Percentiles rank a stretch among this genome's conserved stretches.
Conservation (phyloP, 2,113 vertebrate species). For the Gopherus evgoodei region DNA sequence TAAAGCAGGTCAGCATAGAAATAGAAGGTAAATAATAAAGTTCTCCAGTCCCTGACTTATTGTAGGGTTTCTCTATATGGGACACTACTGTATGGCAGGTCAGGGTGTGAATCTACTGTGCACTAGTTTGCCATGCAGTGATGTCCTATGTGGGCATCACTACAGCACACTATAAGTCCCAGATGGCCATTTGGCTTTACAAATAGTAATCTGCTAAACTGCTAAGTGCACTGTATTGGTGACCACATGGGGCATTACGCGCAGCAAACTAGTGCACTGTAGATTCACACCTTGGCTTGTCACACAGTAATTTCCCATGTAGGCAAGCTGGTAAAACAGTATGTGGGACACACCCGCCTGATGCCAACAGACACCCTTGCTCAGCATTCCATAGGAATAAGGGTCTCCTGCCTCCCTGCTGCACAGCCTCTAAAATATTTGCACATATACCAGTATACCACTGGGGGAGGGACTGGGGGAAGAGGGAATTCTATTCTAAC, state of each 20-base stretch:
- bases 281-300: not conserved
- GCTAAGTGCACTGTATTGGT: not conserved
- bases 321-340: not conserved
- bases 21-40: not conserved
- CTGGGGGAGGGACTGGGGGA: not conserved
- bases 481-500: not conserved
- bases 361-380: not conserved
- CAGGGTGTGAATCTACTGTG: too few species aligned
- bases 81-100: not conserved
- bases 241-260: not conserved
- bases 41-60: not conserved
- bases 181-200: not conserved
- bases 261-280: not conserved
- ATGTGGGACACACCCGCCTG: not conserved
- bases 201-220: not conserved
- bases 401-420: fast-evolving
- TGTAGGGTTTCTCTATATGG: not conserved
- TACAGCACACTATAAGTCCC: not conserved
- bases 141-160: not conserved
- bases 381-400: not conserved
- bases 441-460: not conserved
- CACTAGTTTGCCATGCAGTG: not conserved
- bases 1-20: not conserved
- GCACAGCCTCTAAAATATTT: not conserved
- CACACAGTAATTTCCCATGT: not conserved